Evolutionary conservation across 2,888 invertebrate genomes (phyloP).

Genomic region (Chrysolina oricalcia): DNA sequence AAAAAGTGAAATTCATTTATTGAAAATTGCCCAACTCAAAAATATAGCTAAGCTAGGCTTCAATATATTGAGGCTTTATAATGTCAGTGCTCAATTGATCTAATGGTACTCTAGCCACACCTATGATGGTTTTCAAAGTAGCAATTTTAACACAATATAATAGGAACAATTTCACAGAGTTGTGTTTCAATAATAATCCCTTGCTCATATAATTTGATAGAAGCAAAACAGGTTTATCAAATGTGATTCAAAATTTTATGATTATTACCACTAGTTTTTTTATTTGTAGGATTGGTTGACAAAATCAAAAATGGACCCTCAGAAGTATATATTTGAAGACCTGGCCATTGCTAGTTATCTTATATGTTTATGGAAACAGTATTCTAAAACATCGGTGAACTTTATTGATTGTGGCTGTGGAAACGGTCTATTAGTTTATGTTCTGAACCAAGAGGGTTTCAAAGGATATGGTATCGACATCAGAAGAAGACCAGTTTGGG

Average conservation of each 20-base stretch:
- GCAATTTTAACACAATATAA: too few species aligned
- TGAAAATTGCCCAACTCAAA: too few species aligned
- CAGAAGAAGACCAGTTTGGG: constrained; percentile 91
- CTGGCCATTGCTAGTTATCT: constrained; percentile 94
- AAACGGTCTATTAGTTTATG: constrained; percentile 93
- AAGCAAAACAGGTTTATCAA: too few species aligned
- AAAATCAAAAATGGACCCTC: constrained; percentile 92
- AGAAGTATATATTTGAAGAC: constrained; percentile 97
- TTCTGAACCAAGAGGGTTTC: constrained; percentile 89
- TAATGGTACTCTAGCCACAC: too few species aligned
- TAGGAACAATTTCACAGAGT: too few species aligned
- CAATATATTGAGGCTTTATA: too few species aligned
- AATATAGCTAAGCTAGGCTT: too few species aligned
- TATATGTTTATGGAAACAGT: constrained; percentile 81
- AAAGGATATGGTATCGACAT: constrained; percentile 89
- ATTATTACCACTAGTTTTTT: not conserved
- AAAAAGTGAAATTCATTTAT: too few species aligned
- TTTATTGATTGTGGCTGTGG: constrained; percentile 99
- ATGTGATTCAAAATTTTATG: not conserved
- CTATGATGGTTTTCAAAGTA: too few species aligned
- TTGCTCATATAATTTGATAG: too few species aligned
- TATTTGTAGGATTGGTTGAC: constrained; percentile 87
- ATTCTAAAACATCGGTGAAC: constrained; percentile 63
- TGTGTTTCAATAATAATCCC: too few species aligned
- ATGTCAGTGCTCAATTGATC: too few species aligned